Conservation (phyloP, 2,797 vertebrate genomes). For the Anguilla marmorata region DNA sequence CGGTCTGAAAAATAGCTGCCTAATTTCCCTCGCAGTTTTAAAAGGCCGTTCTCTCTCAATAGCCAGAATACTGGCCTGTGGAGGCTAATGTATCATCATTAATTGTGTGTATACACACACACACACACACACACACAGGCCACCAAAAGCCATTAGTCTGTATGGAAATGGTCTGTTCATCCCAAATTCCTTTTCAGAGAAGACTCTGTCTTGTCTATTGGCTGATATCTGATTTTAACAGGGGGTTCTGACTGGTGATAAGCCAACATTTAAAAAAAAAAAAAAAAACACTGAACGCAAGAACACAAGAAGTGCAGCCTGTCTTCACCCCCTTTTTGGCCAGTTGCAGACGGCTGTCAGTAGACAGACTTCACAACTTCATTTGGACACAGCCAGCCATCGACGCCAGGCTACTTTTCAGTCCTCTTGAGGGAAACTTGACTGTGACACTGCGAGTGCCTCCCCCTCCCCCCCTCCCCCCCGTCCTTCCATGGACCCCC, state of each 20-base stretch:
- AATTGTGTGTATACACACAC: neutral
- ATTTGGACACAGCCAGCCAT: conserved; percentile 11
- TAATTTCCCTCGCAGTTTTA: conserved; percentile 62
- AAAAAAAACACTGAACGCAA: neutral
- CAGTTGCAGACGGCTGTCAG: conserved; percentile 24
- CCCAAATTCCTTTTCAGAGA: neutral
- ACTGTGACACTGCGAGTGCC: conserved; percentile 30
- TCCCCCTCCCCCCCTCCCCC: neutral
- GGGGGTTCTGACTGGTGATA: neutral
- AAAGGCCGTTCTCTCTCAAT: conserved; percentile 55
- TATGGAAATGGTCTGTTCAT: neutral
- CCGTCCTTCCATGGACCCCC: neutral
- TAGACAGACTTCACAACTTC: neutral
- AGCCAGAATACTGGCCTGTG: conserved; percentile 66
- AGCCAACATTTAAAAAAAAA: neutral
- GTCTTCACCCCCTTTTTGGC: conserved; percentile 26
- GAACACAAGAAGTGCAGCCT: neutral
- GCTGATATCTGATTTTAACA: neutral
- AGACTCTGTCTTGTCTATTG: conserved; percentile 11
- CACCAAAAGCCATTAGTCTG: conserved; percentile 13
- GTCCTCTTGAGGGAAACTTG: conserved; percentile 30
- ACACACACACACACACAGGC: neutral
- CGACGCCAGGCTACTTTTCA: conserved; percentile 29
- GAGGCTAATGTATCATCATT: conserved; percentile 40
- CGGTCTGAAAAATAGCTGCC: conserved; percentile 60